Base-by-base conservation (phyloP, 2,888 invertebrate species). In the Drosophila imparisetae region DNA sequence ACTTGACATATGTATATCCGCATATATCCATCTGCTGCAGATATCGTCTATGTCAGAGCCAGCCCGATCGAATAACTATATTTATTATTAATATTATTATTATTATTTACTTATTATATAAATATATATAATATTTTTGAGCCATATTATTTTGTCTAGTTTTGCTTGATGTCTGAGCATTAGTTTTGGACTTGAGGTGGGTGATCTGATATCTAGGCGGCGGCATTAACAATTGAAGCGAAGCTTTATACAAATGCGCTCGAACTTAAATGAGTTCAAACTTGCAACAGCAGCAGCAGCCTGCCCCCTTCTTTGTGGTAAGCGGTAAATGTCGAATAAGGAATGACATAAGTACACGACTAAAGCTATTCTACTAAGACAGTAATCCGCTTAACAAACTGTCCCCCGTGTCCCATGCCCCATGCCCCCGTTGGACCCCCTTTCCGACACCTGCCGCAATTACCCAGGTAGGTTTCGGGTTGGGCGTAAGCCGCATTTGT, bases 401-500 rank as follows among this genome's bases (percentile, higher is more conserved):
- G 45, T 11, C 40, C 11, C 40, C 40, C 3, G 2, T 13, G 34
- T 4, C 21, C 5, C 32, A 32, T 32, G 32, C 32, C 40, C 40
- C 3, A 5, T 34, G 13, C 13, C 13, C 24, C 24, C 24, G 10
- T 15, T 24, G 24, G 4, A 15, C 21, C 5, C 34, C 24, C 24
- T 53, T 24, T 7, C 13, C 13, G n/a, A 21, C 10, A 10, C 24
- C 11, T 53, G 11, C 54, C 18, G 18, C 36, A 38, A 27, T 54
- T 55, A 55, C 13, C 7, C 11, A 18, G 8, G 18, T 7, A 18
- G 32, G 32, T 30, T 40, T 36, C 38, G 5, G 11, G 52, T 42
- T 21, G 13, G n/a, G 34, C 60, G 34, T 72, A 80, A 75, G 62
- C 62, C 59, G 67, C 54, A 66, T 75, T 75, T 72, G 57, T 50